phyloP scores from a whole-genome alignment of 2,797 vertebrate genomes.

The Coluber constrictor region DNA sequence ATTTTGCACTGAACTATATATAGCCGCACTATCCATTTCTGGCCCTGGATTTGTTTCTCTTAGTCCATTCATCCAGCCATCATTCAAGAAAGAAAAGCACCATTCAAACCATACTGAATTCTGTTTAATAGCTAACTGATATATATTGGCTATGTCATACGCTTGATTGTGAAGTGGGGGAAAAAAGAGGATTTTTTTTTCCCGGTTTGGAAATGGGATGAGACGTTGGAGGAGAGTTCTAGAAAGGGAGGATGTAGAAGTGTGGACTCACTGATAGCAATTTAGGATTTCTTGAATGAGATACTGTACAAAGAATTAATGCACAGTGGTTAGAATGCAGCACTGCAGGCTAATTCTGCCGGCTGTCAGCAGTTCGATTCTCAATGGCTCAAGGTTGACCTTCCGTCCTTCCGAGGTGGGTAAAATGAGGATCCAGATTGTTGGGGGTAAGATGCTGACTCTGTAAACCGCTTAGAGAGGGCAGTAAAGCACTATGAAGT shows the following conservation, averaged over 20 bases:
- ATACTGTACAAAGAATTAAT: neutral
- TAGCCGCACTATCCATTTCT: neutral
- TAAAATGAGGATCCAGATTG: too few relatives aligned
- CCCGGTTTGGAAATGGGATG: neutral
- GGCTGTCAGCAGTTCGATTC: neutral
- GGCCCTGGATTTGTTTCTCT: neutral
- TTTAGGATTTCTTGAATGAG: neutral
- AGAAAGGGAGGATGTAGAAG: neutral
- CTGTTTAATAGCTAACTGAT: neutral
- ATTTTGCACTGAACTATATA: neutral
- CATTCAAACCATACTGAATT: neutral
- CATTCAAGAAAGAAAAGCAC: neutral
- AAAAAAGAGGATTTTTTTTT: neutral
- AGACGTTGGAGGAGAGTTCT: too few relatives aligned
- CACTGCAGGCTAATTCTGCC: neutral
- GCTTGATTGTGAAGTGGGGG: neutral
- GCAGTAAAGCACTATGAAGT: too few relatives aligned
- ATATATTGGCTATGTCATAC: neutral
- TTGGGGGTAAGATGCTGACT: too few relatives aligned
- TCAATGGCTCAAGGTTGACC: too few relatives aligned
- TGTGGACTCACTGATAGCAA: neutral
- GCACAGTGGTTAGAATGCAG: neutral
- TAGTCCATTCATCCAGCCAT: neutral
- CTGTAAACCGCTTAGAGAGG: too few relatives aligned
- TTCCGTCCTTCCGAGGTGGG: too few relatives aligned